Base-by-base conservation (phyloP, 2,888 invertebrate species). In the Euproctis similis region DNA sequence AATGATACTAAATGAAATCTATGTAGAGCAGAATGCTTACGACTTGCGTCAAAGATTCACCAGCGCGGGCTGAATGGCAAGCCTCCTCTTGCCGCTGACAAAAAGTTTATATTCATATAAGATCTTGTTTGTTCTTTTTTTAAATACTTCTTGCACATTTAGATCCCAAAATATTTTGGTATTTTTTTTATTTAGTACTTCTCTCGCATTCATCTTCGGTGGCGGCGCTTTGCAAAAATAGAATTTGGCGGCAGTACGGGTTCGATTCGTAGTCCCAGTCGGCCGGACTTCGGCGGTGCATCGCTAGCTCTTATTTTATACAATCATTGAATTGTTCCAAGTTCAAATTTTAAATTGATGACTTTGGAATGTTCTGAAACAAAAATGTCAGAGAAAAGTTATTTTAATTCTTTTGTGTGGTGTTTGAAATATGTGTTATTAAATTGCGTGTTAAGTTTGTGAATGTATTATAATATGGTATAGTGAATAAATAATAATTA, bases 161-260 rank as follows among this genome's bases (percentile, higher is more conserved):
- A 50, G 48, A 41, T 52, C 47, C 44, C 37, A 52, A 61, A 19
- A 8, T 62, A 58, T 56, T 63, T 68, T 60, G 53, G 63, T 46
- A 45, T 50, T 58, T 74, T 71, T 72, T 66, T 65, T 59, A 43
- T 72, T 73, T 65, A 57, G 62, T 69, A 59, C 66, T 64, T 68
- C 70, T 75, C 71, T 73, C 64, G 65, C 65, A 72, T 70, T 70
- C 70, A 67, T 72, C 60, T 67, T 64, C 62, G 70, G 59, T 67
- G 69, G 70, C 76, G 75, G 78, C 75, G 80, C 72, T 69, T 76
- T 66, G 82, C 82, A 74, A 84, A 85, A 85, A 85, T 85, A 85
- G 84, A 74, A 71, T 84, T 72, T 73, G 84, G 72, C 81, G 80
- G 76, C 68, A 70, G 71, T 65, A 66, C 59, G 67, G 68, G 65